Conservation (phyloP, 2,888 invertebrate species). For the Galerucella pusilla region DNA sequence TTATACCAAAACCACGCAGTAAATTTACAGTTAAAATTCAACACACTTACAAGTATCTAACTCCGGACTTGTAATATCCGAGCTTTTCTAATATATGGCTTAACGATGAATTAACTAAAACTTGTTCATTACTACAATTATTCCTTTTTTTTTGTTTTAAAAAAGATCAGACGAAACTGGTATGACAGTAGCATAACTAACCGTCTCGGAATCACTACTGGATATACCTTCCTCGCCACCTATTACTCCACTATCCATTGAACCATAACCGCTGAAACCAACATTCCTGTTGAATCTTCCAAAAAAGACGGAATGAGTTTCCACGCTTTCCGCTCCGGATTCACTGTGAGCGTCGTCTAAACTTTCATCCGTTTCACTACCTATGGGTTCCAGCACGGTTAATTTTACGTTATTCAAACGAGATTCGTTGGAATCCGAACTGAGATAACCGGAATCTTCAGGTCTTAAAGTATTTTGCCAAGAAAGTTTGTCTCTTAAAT, state of each 20-base stretch:
- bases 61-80: too few species aligned
- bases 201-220: conserved; percentile 65
- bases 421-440: conserved; percentile 71
- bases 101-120: neutral
- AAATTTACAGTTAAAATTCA: too few species aligned
- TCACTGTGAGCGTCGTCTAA: conserved; percentile 85
- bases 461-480: conserved; percentile 52
- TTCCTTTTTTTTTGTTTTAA: neutral
- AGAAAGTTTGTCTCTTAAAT: conserved; percentile 52
- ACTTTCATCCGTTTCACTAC: conserved; percentile 82
- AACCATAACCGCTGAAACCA: conserved; percentile 51
- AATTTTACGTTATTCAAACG: conserved; percentile 24
- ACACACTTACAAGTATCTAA: too few species aligned
- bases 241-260: conserved; percentile 63
- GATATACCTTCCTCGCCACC: conserved; percentile 57
- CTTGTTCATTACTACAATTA: neutral
- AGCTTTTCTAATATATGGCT: neutral
- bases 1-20: too few species aligned
- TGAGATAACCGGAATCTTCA: conserved; percentile 86
- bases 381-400: conserved; percentile 58
- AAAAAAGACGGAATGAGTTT: conserved; percentile 88
- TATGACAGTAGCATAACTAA: conserved; percentile 65
- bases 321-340: conserved; percentile 88
- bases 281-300: conserved; percentile 72
- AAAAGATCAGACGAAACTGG: conserved; percentile 35